These are phyloP conservation scores for Exaiptasia diaphana DNA, from an alignment of 64 coral and sea anemone genomes.

Conservation along the genomic window DNA sequence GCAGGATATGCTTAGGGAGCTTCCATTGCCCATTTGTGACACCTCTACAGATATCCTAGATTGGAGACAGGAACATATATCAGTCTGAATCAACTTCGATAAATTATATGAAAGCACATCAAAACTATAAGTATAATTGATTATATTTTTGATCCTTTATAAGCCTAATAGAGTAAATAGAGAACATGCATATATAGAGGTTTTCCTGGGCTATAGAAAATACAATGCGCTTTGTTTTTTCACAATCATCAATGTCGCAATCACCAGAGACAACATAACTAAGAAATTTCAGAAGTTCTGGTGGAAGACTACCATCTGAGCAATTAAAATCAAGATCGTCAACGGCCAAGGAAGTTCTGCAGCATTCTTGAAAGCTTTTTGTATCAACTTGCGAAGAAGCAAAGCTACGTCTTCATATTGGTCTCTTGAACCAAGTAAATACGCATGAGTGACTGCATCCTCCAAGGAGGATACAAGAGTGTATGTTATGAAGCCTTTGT, in stretches of 20 bases:
- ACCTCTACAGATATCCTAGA: conserved; percentile 39
- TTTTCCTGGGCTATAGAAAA: conserved; percentile 34
- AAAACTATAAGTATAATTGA: not conserved
- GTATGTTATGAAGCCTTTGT: not conserved
- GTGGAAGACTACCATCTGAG: conserved; percentile 10
- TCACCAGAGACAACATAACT: conserved; percentile 31
- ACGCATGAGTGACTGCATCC: not conserved
- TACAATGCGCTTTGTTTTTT: conserved; percentile 41
- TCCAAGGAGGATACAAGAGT: not conserved
- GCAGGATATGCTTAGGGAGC: conserved; percentile 22
- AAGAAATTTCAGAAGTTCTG: conserved; percentile 29
- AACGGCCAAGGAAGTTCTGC: conserved; percentile 21
- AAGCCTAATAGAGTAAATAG: not conserved
- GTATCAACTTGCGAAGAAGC: conserved; percentile 15
- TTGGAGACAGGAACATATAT: not conserved
- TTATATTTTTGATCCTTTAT: not conserved
- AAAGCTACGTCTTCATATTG: conserved; percentile 32
- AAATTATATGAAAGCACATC: not conserved
- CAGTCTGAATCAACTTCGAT: not conserved
- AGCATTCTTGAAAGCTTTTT: not conserved
- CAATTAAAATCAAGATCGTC: conserved; percentile 45
- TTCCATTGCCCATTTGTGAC: conserved; percentile 21
- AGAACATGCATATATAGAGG: not conserved
- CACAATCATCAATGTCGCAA: conserved; percentile 24
- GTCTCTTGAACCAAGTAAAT: conserved; percentile 1